These are phyloP conservation scores for Acyrthosiphon pisum DNA, from an alignment of 1,140 invertebrate genomes.

Conservation along the genomic window DNA sequence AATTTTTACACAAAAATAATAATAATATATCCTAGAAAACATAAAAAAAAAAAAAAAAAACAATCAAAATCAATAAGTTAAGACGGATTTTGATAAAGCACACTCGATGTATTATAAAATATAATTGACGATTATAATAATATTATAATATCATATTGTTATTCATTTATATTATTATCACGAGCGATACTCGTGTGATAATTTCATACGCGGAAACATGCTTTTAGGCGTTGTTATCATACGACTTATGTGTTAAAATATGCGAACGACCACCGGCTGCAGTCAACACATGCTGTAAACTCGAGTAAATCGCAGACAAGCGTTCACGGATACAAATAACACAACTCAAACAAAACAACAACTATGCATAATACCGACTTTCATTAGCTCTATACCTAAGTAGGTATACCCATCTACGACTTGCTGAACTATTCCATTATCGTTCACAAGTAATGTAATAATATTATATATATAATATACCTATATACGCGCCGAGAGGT, in stretches of 20 bases:
- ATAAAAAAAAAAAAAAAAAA: background rate
- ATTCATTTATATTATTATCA: background rate
- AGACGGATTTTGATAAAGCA: background rate
- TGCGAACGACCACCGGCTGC: background rate
- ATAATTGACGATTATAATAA: too few relatives aligned
- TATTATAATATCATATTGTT: too few relatives aligned
- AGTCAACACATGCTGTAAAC: background rate
- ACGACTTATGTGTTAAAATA: background rate
- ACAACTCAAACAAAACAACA: background rate
- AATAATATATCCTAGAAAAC: background rate
- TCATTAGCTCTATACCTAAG: background rate
- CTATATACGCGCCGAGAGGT: too few relatives aligned
- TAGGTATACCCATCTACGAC: background rate
- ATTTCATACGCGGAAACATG: background rate
- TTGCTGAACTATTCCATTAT: conserved; percentile 14
- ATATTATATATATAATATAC: too few relatives aligned
- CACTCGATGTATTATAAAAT: background rate
- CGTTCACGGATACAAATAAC: background rate
- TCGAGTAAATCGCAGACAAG: background rate
- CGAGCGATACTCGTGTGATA: background rate
- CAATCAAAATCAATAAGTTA: background rate
- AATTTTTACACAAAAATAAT: background rate
- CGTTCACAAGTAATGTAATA: background rate
- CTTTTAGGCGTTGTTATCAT: background rate
- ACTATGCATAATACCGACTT: background rate